Evolutionary conservation across 2,888 invertebrate species (phyloP).

Genomic region (Caradrina clavipalpis): DNA sequence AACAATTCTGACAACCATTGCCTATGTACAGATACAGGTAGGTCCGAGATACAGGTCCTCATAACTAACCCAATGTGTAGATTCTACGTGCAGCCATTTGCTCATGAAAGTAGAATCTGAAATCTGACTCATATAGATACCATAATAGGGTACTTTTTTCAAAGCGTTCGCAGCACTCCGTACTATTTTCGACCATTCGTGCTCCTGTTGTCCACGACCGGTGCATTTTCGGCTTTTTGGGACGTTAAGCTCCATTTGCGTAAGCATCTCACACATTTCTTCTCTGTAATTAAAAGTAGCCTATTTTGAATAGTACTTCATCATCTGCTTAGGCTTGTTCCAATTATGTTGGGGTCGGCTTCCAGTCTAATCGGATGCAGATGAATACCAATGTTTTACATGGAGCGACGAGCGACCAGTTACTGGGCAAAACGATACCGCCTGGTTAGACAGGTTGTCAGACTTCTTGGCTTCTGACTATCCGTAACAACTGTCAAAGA

Average conservation of each 20-base stretch:
- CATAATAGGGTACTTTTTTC: constrained; percentile 81
- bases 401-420: too few relatives aligned
- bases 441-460: too few relatives aligned
- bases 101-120: background rate
- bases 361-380: too few relatives aligned
- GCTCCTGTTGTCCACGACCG: constrained; percentile 79
- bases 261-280: constrained; percentile 79
- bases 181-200: constrained; percentile 79
- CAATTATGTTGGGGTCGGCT: too few relatives aligned
- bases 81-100: background rate
- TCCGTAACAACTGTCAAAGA: too few relatives aligned
- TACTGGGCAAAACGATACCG: too few relatives aligned
- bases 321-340: too few relatives aligned
- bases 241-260: constrained; percentile 68
- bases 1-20: background rate
- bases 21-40: background rate
- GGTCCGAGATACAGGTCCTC: background rate
- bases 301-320: background rate
- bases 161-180: constrained; percentile 73
- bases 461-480: too few relatives aligned
- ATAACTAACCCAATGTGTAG: background rate
- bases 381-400: too few relatives aligned
- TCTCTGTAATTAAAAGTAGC: constrained; percentile 61
- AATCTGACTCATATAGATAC: constrained; percentile 63
- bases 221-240: constrained; percentile 74